Evolutionary conservation across 30 jellyfish, hydroid and myxozoan species (phyloP), one percentile per base, ranked within the genome.

Genomic region (Aurelia aurita): DNA sequence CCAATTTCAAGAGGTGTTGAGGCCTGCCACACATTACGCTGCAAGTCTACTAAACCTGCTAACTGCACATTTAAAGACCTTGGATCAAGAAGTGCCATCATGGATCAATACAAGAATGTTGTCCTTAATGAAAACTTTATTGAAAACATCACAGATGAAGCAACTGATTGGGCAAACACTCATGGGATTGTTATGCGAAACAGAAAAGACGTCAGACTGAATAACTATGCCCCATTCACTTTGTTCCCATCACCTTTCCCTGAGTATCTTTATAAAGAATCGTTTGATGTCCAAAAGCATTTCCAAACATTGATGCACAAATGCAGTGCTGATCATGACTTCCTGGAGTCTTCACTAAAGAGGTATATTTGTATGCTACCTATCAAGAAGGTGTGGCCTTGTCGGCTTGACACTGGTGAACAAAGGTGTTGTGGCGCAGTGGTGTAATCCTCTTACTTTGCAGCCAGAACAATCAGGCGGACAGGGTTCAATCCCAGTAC

Each of bases 191-290:
- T 93, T 12, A 93, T 87, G 98, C 59, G 89, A 69, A 87, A 77
- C 63, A 57, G 69, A 60, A 58, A 65, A 18, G 59, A 93, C 21
- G n/a, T 18, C 47, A 44, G 51, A 25, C 82, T 87, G 22, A 69
- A 28, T 58, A 93, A 87, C 65, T 70, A 35, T 84, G 96, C 96
- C 9, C 98, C 98, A 5, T 93, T 93, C 55, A 84, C 92, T 16
- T 64, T 93, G 84, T 93, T 93, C 78, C 98, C 98, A 18, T 73
- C 98, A 13, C 98, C 98, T 22, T 93, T 93, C 58, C 98, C 98
- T 2, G 89, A 68, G 25, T 85, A 87, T 66, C 91, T 93, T 22
- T 93, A 81, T 73, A 78, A 83, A 9, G 98, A 93, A 57, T 96
- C 98, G 1, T 59, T 82, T 16, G 84, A 60, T 26, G 97, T 82